Evolutionary conservation across 1,140 invertebrate species (phyloP).

Genomic region (Trichonephila clavata): DNA sequence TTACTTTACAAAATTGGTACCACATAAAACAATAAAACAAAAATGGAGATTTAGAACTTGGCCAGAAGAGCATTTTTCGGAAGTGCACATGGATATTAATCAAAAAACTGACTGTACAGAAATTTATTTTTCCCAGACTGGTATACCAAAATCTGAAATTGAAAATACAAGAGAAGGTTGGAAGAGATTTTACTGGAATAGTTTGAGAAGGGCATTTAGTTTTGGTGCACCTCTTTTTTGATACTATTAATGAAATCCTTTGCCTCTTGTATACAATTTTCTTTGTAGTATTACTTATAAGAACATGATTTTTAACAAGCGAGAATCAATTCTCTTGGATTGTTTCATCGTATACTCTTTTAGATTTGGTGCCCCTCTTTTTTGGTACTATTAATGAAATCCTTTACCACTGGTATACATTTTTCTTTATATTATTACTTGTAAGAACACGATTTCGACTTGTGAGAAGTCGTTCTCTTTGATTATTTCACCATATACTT

Average conservation of each 20-base stretch:
- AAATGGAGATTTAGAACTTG: constrained; percentile 97
- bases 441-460: too few species aligned
- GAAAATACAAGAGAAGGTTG: constrained; percentile 78
- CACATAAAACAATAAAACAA: constrained; percentile 92
- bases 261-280: neutral
- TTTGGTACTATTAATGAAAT: neutral
- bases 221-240: constrained; percentile 78
- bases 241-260: neutral
- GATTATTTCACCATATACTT: too few species aligned
- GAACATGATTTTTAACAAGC: too few species aligned
- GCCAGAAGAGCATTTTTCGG: constrained; percentile 95
- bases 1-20: constrained; percentile 90
- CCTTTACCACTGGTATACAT: neutral
- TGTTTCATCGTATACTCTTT: too few species aligned
- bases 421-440: too few species aligned
- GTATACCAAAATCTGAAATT: constrained; percentile 77
- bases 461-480: too few species aligned
- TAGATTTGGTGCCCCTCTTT: too few species aligned
- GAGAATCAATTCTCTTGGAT: too few species aligned
- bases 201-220: constrained; percentile 78
- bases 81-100: constrained; percentile 90
- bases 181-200: constrained; percentile 79
- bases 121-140: constrained; percentile 87
- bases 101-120: constrained; percentile 92
- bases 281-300: too few species aligned